Base-by-base conservation (phyloP, 2,113 vertebrate genomes). In the Hystrix brachyura region DNA sequence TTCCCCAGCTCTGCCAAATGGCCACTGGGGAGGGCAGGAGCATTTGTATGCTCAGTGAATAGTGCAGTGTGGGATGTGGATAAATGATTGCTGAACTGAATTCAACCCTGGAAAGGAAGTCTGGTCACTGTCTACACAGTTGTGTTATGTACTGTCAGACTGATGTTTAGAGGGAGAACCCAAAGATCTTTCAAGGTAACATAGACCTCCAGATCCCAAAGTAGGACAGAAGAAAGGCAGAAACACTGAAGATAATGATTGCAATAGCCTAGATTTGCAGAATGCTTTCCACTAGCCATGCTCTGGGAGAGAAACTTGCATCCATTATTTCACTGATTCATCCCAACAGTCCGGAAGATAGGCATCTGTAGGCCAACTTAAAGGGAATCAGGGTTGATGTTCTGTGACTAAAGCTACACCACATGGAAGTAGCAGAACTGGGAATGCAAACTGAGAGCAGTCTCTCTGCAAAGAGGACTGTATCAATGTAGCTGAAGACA, bases 31-130 rank as follows among this genome's bases (percentile, higher is more conserved):
- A 84, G 71, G 13, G 3, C 15, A 25, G 59, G 34, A 34, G n/a
- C 32, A 21, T 87, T 34, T 80, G 14, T 21, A 21, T 11, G 32
- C 38, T 59, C 27, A 9, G 12, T 7, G 9, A 60, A 60, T 1
- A 64, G n/a, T 4, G 29, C 18, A 4, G 5, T 4, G 3, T n/a
- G n/a, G 7, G 51, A 4, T 25, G 34, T 12, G 10, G 1, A 83
- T 38, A 55, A 55, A 92, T 11, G 51, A 76, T 0, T 32, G 19
- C 10, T 53, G 19, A 71, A 32, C 15, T 23, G 12, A 71, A 78
- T 83, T 78, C 74, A 67, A 4, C 34, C 34, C 55, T 43, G 43
- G 78, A 51, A 91, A 79, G 71, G 18, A 64, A 82, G 12, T 11
- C 48, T 21, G 32, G 55, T 14, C 34, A 19, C 11, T 38, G 23